Conservation (phyloP, 1,140 invertebrate genomes). For the Thaumatotibia leucotreta region DNA sequence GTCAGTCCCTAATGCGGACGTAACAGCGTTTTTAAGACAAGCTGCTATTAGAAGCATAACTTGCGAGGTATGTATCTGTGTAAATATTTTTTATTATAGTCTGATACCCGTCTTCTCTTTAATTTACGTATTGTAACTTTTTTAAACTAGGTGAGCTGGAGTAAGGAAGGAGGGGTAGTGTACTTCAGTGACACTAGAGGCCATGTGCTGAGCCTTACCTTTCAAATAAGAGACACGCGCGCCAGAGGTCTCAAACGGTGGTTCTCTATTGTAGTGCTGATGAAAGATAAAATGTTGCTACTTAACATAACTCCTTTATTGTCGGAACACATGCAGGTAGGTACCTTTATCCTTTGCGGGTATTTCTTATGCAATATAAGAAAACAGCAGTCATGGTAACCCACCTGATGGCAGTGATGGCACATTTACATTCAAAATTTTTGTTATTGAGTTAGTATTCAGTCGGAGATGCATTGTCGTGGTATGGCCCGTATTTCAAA, state of each 20-base stretch:
- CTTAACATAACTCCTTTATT: conserved; percentile 88
- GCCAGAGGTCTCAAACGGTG: conserved; percentile 89
- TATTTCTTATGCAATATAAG: too few species aligned
- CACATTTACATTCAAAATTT: too few species aligned
- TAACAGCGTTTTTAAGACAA: conserved; percentile 85
- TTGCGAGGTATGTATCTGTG: conserved; percentile 84
- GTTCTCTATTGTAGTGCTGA: conserved; percentile 90
- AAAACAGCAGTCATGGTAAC: too few species aligned
- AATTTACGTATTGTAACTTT: too few species aligned
- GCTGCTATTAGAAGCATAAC: conserved; percentile 89
- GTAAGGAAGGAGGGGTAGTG: conserved; percentile 88
- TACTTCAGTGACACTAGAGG: conserved; percentile 92
- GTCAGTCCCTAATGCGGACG: conserved; percentile 83
- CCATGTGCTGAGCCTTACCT: conserved; percentile 90
- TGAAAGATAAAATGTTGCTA: conserved; percentile 90
- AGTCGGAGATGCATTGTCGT: too few species aligned
- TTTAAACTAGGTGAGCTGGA: conserved; percentile 81
- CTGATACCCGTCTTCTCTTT: too few species aligned
- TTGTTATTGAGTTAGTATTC: too few species aligned
- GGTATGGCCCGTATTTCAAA: too few species aligned
- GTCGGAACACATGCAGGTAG: conserved; percentile 82
- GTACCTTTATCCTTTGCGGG: too few species aligned
- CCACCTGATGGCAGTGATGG: too few species aligned
- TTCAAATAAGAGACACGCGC: conserved; percentile 88
- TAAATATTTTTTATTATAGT: too few species aligned